Base-by-base conservation (phyloP, 2,113 vertebrate species). In the Tylochromis polylepis region DNA sequence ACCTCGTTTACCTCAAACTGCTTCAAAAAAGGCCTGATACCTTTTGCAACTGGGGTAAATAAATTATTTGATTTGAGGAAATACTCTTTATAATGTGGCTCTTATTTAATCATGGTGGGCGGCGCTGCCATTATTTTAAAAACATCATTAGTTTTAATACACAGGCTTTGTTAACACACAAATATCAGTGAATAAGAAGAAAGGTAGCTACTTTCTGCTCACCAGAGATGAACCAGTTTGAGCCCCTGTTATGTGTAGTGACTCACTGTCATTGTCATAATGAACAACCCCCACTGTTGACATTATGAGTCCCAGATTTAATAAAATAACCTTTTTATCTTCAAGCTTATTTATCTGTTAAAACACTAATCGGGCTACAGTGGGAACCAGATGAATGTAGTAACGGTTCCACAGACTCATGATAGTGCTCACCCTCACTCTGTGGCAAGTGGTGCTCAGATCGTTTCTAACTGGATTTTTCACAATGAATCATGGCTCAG, bases 341-440 rank as follows among this genome's bases (percentile, higher is more conserved):
- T 62, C 3, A 34, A 36, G 16, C 59, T 36, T n/a, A 6, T 62
- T 62, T 62, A 65, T 8, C 31, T 38, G 3, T 8, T 65, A 65
- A 65, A 65, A 4, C 60, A 65, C 10, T n/a, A 36, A 65, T 34
- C 0, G 1, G 60, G 11, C 60, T n/a, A n/a, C 60, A 65, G 7
- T 1, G 3, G 34, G 20, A 36, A 65, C 38, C 18, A 38, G 2
- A 38, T 65, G 3, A 65, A 38, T 65, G 60, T 2, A 38, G 60
- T 65, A 1, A 8, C 60, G 22, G 18, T n/a, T 38, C 20, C 60
- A 65, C 41, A 43, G 11, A 12, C 41, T 43, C 11, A 18, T 22
- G 34, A 3, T 8, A 38, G 12, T 65, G 60, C 18, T 62, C 5
- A 46, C 43, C 43, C 14, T 46, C 12, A 2, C 31, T 36, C 59